Percentiles rank a stretch among this genome's conserved stretches.
phyloP scores from a whole-genome alignment of 2,797 vertebrate species.

The Arremon aurantiirostris region DNA sequence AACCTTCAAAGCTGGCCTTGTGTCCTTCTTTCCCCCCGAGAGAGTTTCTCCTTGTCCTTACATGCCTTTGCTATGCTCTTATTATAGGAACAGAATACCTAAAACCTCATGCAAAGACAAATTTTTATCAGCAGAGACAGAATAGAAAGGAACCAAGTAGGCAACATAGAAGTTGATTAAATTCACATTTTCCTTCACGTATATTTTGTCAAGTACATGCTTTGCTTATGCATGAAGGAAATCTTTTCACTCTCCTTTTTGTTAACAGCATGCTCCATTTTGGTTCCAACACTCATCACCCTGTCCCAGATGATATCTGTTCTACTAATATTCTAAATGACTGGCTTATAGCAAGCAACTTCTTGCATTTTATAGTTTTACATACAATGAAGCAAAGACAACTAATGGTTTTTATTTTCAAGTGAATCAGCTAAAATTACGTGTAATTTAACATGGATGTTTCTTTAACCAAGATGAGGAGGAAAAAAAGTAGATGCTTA shows the following conservation, averaged over 20 bases:
- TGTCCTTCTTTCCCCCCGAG: slow-evolving; percentile 35
- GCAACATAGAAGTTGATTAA: neutral
- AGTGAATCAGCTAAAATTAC: neutral
- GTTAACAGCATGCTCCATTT: neutral
- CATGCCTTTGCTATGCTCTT: slow-evolving; percentile 36
- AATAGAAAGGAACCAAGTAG: neutral
- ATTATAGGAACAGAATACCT: slow-evolving; percentile 58
- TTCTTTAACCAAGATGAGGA: neutral
- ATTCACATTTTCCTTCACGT: neutral
- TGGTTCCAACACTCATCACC: neutral
- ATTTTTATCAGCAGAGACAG: slow-evolving; percentile 44
- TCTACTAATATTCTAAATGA: neutral
- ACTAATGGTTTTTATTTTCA: neutral
- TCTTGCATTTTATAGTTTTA: neutral
- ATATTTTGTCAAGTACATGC: neutral
- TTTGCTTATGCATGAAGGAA: neutral
- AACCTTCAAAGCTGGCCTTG: slow-evolving; percentile 57
- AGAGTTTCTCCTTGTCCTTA: slow-evolving; percentile 65
- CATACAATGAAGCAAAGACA: neutral
- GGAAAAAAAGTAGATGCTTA: neutral
- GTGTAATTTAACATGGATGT: neutral
- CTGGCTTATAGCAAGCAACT: neutral
- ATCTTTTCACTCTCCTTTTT: neutral
- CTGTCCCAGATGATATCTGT: neutral
- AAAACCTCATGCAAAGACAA: slow-evolving; percentile 58